Base-by-base conservation (phyloP, 2,888 invertebrate species). In the Ferrisia virgata region DNA sequence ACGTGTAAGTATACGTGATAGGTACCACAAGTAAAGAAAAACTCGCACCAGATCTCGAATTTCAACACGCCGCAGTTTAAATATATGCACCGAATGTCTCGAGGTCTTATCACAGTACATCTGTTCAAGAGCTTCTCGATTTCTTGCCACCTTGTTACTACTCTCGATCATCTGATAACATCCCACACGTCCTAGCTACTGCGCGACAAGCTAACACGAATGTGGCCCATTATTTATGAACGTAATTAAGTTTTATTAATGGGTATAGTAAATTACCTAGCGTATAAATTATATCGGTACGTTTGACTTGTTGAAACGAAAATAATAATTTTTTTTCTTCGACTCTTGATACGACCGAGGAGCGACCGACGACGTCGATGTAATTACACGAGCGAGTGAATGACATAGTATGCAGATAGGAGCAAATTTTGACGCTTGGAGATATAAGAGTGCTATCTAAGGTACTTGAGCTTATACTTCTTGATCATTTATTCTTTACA, bases 211-310 rank as follows among this genome's bases (percentile, higher is more conserved):
- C 69, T 31, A 31, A 69, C 69, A 69, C 69, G 69, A 31, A 28
- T 47, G 47, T 53, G 53, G 28, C 69, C 31, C 31, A 31, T 69
- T 31, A 69, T 69, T 69, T 69, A 69, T 69, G 69, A 31, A 31
- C 69, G 69, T 69, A 69, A 69, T 69, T 69, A 69, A 69, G 69
- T 28, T 69, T 69, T 69, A 69, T 69, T 69, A 69, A 69, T 69
- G 69, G 69, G 31, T 15, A 31, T 69, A 31, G 69, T 69, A 69
- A 69, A 69, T 69, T 69, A 69, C 69, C 31, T 31, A 4, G 69
- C 31, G 69, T 69, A 31, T 69, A 69, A 69, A 69, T 69, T 69
- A 69, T 31, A 69, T 69, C 69, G 69, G 69, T 69, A 31, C 69
- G 53, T 53, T 53, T 53, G 53, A 53, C 53, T 53, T 53, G 53